Conservation (phyloP, 92 coral and sea anemone species). For the Metridium senile region DNA sequence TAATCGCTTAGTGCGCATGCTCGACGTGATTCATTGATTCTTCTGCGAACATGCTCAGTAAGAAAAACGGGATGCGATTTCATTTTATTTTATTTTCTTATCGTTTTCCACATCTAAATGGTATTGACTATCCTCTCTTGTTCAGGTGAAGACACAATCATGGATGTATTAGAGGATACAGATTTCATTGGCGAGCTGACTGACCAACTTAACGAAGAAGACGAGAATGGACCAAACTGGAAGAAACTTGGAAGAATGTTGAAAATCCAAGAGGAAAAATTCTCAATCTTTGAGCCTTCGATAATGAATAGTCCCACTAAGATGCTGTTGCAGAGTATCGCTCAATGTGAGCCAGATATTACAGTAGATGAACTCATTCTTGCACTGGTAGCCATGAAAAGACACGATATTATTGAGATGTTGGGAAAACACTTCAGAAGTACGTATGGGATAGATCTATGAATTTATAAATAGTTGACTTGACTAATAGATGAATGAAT, state of each 20-base stretch:
- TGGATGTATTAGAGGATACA: conserved; percentile 73
- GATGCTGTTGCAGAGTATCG: conserved; percentile 64
- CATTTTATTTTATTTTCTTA: too few relatives aligned
- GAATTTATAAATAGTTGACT: too few relatives aligned
- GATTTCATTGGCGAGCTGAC: conserved; percentile 72
- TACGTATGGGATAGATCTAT: too few relatives aligned
- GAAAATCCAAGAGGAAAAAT: conserved; percentile 71
- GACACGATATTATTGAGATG: conserved; percentile 79
- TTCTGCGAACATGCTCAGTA: too few relatives aligned
- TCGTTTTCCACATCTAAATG: not conserved
- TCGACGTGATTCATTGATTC: too few relatives aligned
- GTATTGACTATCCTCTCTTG: not conserved
- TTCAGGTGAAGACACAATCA: conserved; percentile 68
- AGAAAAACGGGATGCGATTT: too few relatives aligned
- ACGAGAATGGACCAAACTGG: conserved; percentile 62
- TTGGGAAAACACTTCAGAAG: conserved; percentile 58
- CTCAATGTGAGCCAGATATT: conserved; percentile 76
- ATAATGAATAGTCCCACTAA: conserved; percentile 66
- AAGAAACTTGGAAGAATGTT: conserved; percentile 68
- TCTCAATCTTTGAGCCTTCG: conserved; percentile 65
- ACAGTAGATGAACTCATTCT: conserved; percentile 85
- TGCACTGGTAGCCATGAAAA: conserved; percentile 89
- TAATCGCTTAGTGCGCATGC: too few relatives aligned
- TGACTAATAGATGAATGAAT: not conserved
- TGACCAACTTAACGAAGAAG: conserved; percentile 71